These are phyloP conservation scores for Lepidurus couesii DNA, from an alignment of 1,140 invertebrate species.

Conservation along the genomic window DNA sequence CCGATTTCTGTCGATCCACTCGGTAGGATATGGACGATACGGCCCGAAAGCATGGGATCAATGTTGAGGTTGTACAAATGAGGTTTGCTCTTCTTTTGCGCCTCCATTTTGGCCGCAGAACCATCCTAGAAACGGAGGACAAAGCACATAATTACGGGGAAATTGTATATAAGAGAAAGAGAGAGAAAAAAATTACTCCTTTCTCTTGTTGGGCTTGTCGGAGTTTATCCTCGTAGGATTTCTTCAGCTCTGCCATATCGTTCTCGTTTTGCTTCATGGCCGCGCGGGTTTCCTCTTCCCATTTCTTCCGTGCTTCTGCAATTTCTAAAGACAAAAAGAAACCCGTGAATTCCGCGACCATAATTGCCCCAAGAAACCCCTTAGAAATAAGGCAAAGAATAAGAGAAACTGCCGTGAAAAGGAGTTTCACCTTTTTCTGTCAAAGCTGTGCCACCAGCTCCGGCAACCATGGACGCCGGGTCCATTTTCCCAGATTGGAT, in stretches of 20 bases:
- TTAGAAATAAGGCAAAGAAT: not conserved
- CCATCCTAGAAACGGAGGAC: constrained; percentile 37
- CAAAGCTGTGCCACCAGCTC: constrained; percentile 38
- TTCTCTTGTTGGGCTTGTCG: constrained; percentile 44
- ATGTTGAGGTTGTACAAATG: constrained; percentile 58
- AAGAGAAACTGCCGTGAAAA: not conserved
- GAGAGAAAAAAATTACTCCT: not conserved
- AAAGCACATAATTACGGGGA: constrained; percentile 22
- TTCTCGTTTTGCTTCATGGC: constrained; percentile 53
- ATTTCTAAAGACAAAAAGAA: constrained; percentile 35
- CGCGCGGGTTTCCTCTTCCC: constrained; percentile 51
- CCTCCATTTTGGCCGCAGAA: constrained; percentile 43
- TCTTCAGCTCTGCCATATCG: constrained; percentile 53
- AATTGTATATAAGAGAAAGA: constrained; percentile 20
- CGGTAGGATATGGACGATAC: constrained; percentile 53
- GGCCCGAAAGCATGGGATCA: constrained; percentile 53
- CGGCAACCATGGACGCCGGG: constrained; percentile 39
- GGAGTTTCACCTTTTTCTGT: constrained; percentile 43
- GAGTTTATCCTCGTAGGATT: constrained; percentile 53
- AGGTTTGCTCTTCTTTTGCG: constrained; percentile 50
- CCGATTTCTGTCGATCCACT: constrained; percentile 49
- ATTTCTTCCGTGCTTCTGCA: constrained; percentile 44
- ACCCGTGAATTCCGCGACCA: not conserved
- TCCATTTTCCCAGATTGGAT: constrained; percentile 35
- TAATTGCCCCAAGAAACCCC: not conserved